Evolutionary conservation across 2,113 vertebrate genomes (phyloP), one percentile per base, ranked within the genome.

Genomic region (Cryptomyrus ogoouensis): DNA sequence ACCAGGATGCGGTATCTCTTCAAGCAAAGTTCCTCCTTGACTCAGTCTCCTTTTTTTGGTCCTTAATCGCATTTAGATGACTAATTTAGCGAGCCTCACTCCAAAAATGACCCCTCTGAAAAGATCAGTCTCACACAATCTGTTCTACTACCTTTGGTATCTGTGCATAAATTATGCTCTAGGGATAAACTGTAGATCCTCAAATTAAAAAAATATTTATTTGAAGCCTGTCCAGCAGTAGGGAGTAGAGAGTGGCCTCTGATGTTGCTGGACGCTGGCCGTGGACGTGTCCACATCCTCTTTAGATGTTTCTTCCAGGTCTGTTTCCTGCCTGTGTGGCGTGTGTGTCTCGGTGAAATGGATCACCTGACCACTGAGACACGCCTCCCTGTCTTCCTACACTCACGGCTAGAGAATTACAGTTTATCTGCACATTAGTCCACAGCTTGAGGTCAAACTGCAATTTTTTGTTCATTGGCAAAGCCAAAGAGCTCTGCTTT

Each of bases 11-110:
- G 10, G 74, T 80, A 80, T 42, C 74, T 39, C 35, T 42, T 80
- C 74, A 80, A 80, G 74, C 74, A 80, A 80, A 80, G 74, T 80
- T 80, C 74, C 74, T 80, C 74, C 74, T 80, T 80, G 35, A 80
- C 74, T 80, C 74, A 80, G 74, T 80, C 74, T 42, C 15, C 31
- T 80, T 80, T 35, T 35, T 80, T 80, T 80, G 74, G 74, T 80
- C 35, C 35, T 80, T 80, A 80, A 80, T 80, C 74, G 74, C 74
- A 80, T 80, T 80, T 42, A 80, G 31, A 80, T 80, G 74, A 80
- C 74, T 80, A 80, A 80, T 80, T 80, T 39, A 80, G 74, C 35
- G 17, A 80, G 74, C 74, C 13, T 80, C 74, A 80, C 74, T 80
- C 35, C 31, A 42, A 42, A 80, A 80, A 80, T 80, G 74, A 80